Evolutionary conservation across 2,113 vertebrate genomes (phyloP), one percentile per base, ranked within the genome.

Genomic region (Seriola quinqueradiata): DNA sequence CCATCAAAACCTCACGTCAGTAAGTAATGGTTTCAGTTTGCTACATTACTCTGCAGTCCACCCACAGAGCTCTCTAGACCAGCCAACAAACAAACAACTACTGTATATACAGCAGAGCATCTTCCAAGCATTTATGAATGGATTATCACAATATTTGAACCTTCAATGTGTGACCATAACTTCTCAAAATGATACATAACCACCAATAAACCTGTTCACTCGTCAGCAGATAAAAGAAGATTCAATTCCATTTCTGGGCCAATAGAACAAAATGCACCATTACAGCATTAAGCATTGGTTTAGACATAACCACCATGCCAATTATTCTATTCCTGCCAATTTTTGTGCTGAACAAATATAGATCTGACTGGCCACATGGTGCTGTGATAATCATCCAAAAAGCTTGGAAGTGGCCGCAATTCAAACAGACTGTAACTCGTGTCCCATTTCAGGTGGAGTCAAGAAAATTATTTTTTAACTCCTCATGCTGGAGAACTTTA

Each of bases 341-440:
- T 77, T 70, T 54, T 77, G 64, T 77, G 86, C 61, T 61, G 63
- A 76, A 46, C 63, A 75, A 74, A 82, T 23, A 25, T 54, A 65
- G 32, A 65, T 28, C 57, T 19, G 81, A 77, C 52, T 25, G 38
- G 28, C 71, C 81, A 71, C 79, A 75, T 77, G 84, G 54, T 57
- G 70, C 79, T 63, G 40, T 40, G 16, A 50, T 34, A 25, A 73
- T 75, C 80, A 36, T 28, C 66, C 79, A 83, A 76, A 80, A 54
- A 19, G 14, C 54, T 80, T 11, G 19, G n/a, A 79, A 84, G 55
- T 34, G 12, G 19, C 72, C 54, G 57, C 66, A 42, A 44, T 54
- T 81, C 40, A 78, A 68, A 78, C 57, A 25, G 1, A 48, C 59
- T 28, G 17, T 10, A 50, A 40, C 25, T 48, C 17, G 16, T 36